Conservation (phyloP, 2,888 invertebrate species). For the Eupithecia subfuscata region DNA sequence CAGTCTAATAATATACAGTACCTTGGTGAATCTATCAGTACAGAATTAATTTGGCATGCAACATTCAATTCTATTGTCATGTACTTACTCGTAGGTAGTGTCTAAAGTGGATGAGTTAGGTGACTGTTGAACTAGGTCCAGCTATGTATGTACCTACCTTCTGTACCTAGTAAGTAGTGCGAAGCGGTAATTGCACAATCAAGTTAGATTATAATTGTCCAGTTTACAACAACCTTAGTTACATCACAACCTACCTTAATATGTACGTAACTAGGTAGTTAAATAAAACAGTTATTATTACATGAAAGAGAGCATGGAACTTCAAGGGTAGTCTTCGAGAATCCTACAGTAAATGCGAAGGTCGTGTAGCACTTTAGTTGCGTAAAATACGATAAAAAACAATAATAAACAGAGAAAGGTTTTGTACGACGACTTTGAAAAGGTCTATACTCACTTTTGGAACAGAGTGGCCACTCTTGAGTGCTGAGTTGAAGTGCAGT, state of each 20-base stretch:
- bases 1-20: neutral
- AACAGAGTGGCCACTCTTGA: constrained; percentile 13
- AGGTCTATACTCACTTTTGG: constrained; percentile 33
- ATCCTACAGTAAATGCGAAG: constrained; percentile 25
- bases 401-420: constrained; percentile 38
- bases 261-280: neutral
- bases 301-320: neutral
- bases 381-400: constrained; percentile 28
- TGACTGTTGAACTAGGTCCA: neutral
- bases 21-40: neutral
- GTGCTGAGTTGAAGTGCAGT: constrained; percentile 4
- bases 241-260: constrained; percentile 22
- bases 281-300: neutral
- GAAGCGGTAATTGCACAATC: constrained; percentile 16
- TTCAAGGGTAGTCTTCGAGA: constrained; percentile 19
- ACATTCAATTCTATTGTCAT: neutral
- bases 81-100: neutral
- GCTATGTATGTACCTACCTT: neutral
- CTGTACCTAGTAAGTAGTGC: constrained; percentile 1
- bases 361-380: constrained; percentile 28
- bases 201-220: neutral
- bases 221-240: constrained; percentile 9
- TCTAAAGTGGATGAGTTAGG: neutral
- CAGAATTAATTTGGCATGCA: neutral
- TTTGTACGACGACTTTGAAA: constrained; percentile 2